Conservation (phyloP, 2,113 vertebrate species). For the human region GRCh38 chr1:25715501-25716000, state of each 20-base stretch:
- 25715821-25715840: not conserved
- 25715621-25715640: not conserved
- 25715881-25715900: not conserved
- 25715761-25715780: not conserved
- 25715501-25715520: not conserved
- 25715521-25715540: not conserved
- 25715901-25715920: not conserved
- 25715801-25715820: conserved; percentile 8
- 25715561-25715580: not conserved
- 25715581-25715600: not conserved
- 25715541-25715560: not conserved
- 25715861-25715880: not conserved
- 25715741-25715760: not conserved
- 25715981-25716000: not conserved
- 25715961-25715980: not conserved
- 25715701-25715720: not conserved
- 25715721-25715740: not conserved
- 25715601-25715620: not conserved
- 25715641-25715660: not conserved
- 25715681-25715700: not conserved
- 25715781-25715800: not conserved
- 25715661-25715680: not conserved
- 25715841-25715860: not conserved
- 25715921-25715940: not conserved
- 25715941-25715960: not conserved